phyloP scores from a whole-genome alignment of 2,888 invertebrate species.

The Ptycholaimellus sp. region DNA sequence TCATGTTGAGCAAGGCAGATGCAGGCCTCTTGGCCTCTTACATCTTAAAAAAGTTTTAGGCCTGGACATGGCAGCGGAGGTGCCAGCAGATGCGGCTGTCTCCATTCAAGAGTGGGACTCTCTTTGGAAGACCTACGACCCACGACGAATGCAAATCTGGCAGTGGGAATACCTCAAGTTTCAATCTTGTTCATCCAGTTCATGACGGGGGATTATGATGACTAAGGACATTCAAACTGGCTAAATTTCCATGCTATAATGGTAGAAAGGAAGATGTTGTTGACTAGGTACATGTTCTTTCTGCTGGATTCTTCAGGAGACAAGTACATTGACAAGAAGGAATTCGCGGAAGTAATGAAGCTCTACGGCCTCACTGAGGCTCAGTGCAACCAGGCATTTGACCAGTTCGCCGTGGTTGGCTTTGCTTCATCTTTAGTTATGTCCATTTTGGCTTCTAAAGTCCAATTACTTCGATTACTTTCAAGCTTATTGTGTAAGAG shows the following conservation, averaged over 20 bases:
- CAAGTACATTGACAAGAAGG: conserved; percentile 7
- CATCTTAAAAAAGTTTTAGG: too few relatives aligned
- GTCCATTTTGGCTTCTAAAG: too few relatives aligned
- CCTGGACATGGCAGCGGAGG: too few relatives aligned
- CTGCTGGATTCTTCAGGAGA: conserved; percentile 7
- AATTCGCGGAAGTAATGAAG: conserved; percentile 6
- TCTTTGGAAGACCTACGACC: conserved; percentile 7
- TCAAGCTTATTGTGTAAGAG: background rate
- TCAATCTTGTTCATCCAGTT: too few relatives aligned
- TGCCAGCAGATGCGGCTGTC: conserved; percentile 4
- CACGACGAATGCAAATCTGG: conserved; percentile 7
- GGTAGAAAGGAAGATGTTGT: too few relatives aligned
- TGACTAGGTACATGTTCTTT: conserved; percentile 9
- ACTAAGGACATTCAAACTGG: too few relatives aligned
- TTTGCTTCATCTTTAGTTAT: background rate
- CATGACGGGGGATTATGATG: too few relatives aligned
- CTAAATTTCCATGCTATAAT: too few relatives aligned
- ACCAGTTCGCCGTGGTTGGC: conserved; percentile 4
- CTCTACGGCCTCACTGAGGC: conserved; percentile 5
- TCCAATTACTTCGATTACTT: too few relatives aligned
- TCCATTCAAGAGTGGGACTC: conserved; percentile 6
- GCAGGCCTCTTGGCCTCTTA: too few relatives aligned
- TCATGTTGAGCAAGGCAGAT: too few relatives aligned
- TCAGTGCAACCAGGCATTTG: conserved; percentile 3
- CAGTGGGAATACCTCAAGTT: conserved; percentile 9